These are phyloP conservation scores for Resseliella maxima DNA, from an alignment of 2,888 invertebrate species.

Conservation along the genomic window DNA sequence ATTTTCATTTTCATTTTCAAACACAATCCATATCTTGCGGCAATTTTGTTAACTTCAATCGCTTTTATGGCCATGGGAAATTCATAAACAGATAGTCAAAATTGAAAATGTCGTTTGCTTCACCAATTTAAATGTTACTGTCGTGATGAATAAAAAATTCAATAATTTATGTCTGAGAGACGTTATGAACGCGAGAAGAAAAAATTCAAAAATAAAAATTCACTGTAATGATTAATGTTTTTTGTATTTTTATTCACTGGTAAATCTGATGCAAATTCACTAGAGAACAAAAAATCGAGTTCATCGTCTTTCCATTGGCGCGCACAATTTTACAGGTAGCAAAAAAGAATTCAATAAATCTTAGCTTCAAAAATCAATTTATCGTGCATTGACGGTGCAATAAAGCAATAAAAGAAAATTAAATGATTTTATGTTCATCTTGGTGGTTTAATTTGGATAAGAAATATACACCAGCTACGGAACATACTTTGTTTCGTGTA, in stretches of 20 bases:
- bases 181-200: background rate
- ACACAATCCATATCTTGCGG: background rate
- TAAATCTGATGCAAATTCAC: background rate
- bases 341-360: background rate
- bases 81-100: background rate
- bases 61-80: background rate
- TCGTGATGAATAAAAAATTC: background rate
- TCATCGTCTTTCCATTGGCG: background rate
- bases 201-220: background rate
- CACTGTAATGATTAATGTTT: background rate
- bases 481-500: background rate
- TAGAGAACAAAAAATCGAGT: background rate
- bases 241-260: background rate
- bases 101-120: background rate
- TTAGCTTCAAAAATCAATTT: background rate
- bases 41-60: background rate
- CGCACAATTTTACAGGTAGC: background rate
- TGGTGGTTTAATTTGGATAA: background rate
- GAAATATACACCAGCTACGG: background rate
- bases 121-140: background rate
- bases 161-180: background rate
- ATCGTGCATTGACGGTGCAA: background rate
- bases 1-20: background rate
- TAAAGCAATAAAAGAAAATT: constrained; percentile 33
- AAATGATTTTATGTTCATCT: constrained; percentile 24